phyloP scores from a whole-genome alignment of 2,797 vertebrate genomes.

The Synanceia verrucosa region DNA sequence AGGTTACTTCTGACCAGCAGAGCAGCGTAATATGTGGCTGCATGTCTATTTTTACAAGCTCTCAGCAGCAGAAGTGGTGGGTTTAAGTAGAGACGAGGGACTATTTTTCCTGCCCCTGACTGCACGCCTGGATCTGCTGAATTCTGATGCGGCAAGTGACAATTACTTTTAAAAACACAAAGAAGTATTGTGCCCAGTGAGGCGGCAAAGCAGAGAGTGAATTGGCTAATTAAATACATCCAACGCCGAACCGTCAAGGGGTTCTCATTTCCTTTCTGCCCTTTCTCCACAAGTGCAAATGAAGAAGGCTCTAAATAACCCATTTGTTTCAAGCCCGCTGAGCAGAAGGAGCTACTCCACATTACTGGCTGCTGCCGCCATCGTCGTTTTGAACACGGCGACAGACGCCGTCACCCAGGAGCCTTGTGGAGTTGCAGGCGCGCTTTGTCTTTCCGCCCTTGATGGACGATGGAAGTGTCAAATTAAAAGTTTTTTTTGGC shows the following conservation, averaged over 20 bases:
- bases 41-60: slow-evolving; percentile 60
- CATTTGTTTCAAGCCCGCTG: slow-evolving; percentile 73
- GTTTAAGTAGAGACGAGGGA: not conserved
- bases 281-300: slow-evolving; percentile 78
- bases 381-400: slow-evolving; percentile 48
- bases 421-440: slow-evolving; percentile 40
- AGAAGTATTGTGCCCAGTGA: slow-evolving; percentile 67
- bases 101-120: slow-evolving; percentile 30
- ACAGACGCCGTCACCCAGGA: slow-evolving; percentile 49
- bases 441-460: slow-evolving; percentile 46
- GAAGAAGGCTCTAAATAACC: slow-evolving; percentile 79
- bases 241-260: slow-evolving; percentile 65
- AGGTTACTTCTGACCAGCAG: slow-evolving; percentile 43
- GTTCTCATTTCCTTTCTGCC: slow-evolving; percentile 74
- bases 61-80: too few species aligned
- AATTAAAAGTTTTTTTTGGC: slow-evolving; percentile 64
- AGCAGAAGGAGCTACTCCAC: slow-evolving; percentile 64
- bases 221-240: slow-evolving; percentile 82
- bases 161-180: slow-evolving; percentile 75
- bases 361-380: slow-evolving; percentile 51
- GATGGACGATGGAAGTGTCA: slow-evolving; percentile 69
- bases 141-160: slow-evolving; percentile 74
- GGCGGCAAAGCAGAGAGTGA: slow-evolving; percentile 70
- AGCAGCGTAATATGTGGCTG: slow-evolving; percentile 32
- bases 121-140: slow-evolving; percentile 62